A percentile compares a stretch with the other conserved stretches of the same genome.
phyloP scores from a whole-genome alignment of 2,888 invertebrate species.

The Diabrotica balteata region DNA sequence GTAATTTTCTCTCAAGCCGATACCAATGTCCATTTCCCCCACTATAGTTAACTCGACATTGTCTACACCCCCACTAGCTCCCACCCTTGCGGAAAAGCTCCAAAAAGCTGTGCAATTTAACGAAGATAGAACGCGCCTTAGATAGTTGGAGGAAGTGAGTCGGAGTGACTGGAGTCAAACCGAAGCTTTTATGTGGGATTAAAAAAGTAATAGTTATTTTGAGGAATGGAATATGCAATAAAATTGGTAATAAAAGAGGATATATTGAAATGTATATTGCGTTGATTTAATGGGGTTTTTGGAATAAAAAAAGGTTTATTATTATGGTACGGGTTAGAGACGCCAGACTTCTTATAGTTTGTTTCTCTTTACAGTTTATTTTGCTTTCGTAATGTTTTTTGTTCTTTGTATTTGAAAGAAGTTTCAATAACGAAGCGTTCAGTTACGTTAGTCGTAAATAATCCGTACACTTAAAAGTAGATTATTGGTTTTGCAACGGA shows the following conservation, averaged over 20 bases:
- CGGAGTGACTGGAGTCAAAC: conserved; percentile 30
- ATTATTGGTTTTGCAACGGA: too few species aligned
- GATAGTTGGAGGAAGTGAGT: conserved; percentile 19
- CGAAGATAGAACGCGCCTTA: conserved; percentile 1
- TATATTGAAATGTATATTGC: conserved; percentile 40
- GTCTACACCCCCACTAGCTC: conserved; percentile 49
- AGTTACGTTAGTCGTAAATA: too few species aligned
- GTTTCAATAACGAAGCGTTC: too few species aligned
- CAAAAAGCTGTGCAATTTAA: conserved; percentile 44
- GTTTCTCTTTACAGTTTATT: conserved; percentile 14
- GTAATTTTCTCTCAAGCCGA: conserved; percentile 4
- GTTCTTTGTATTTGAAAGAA: background rate
- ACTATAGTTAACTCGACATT: conserved; percentile 19
- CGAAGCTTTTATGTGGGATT: conserved; percentile 45
- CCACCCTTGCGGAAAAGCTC: conserved; percentile 39
- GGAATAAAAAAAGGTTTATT: conserved; percentile 37
- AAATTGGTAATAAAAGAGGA: conserved; percentile 42
- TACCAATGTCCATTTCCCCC: conserved; percentile 17
- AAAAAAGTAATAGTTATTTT: conserved; percentile 47
- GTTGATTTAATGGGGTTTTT: conserved; percentile 35
- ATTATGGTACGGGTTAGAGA: conserved; percentile 27
- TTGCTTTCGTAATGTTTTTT: conserved; percentile 18
- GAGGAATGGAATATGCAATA: conserved; percentile 39
- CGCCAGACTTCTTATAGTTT: conserved; percentile 25
- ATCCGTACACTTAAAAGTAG: too few species aligned